Evolutionary conservation across 35 echinoderm and acorn worm genomes (phyloP).

Genomic region (Nesometra sesokonis): DNA sequence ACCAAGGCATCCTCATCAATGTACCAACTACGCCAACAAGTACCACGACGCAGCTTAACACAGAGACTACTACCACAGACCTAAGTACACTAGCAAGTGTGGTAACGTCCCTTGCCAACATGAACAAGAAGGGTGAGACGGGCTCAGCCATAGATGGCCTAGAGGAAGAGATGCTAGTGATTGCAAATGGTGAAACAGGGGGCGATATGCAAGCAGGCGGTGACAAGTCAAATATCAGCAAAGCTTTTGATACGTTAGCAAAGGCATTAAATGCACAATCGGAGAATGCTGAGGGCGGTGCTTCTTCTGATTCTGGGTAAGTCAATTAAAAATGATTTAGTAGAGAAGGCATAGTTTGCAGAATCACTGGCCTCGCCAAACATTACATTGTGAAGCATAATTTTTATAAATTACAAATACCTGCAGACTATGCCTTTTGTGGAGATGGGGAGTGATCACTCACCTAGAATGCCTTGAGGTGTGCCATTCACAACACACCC

Average conservation of each 20-base stretch:
- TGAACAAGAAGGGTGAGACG: slow-evolving; percentile 51
- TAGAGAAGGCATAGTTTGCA: too few species aligned
- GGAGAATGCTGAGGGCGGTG: slow-evolving; percentile 28
- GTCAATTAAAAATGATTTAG: neutral
- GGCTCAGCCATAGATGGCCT: slow-evolving; percentile 45
- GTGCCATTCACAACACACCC: too few species aligned
- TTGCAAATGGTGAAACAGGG: slow-evolving; percentile 75
- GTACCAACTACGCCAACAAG: slow-evolving; percentile 31
- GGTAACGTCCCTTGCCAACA: slow-evolving; percentile 85
- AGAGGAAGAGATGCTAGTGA: slow-evolving; percentile 26
- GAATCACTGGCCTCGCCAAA: too few species aligned
- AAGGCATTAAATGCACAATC: slow-evolving; percentile 83
- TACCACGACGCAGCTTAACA: neutral
- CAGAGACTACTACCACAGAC: slow-evolving; percentile 80
- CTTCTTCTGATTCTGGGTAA: neutral
- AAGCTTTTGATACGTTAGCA: slow-evolving; percentile 95
- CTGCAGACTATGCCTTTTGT: too few species aligned
- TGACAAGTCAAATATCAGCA: slow-evolving; percentile 64
- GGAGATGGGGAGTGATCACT: too few species aligned
- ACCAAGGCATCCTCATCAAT: slow-evolving; percentile 88
- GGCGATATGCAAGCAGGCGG: slow-evolving; percentile 12
- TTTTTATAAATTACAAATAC: too few species aligned
- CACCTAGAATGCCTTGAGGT: too few species aligned
- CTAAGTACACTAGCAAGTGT: slow-evolving; percentile 93
- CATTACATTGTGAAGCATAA: too few species aligned